Conservation (phyloP, 1,140 invertebrate species). For the Luehdorfia chinensis region DNA sequence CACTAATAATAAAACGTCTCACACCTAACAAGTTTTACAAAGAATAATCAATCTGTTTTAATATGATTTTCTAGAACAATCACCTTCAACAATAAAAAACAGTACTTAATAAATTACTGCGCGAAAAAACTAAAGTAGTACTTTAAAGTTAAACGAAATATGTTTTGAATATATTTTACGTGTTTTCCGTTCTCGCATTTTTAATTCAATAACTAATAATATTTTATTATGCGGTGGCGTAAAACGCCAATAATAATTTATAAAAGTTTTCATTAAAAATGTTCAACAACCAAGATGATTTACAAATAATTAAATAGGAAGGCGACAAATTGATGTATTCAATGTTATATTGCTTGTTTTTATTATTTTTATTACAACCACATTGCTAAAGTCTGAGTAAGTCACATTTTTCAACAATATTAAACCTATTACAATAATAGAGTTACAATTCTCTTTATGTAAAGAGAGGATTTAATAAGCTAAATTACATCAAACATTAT, state of each 20-base stretch:
- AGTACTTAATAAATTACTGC: not conserved
- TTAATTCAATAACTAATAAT: no score
- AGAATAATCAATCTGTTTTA: not conserved
- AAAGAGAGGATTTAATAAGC: constrained; percentile 1
- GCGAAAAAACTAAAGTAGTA: no score
- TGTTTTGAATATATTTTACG: no score
- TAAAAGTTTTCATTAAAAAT: no score
- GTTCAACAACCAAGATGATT: no score
- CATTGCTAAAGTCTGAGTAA: constrained; percentile 16
- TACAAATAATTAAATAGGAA: no score
- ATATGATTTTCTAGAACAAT: not conserved
- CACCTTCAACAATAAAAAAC: not conserved
- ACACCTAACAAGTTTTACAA: not conserved
- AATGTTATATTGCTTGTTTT: constrained; percentile 13
- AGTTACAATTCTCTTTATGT: constrained; percentile 2
- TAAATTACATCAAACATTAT: constrained; percentile 14
- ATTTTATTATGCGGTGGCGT: no score
- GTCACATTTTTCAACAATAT: constrained; percentile 16
- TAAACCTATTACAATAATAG: constrained; percentile 11
- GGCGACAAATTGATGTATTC: not conserved
- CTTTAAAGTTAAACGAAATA: no score
- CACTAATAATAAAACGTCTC: not conserved
- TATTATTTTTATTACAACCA: constrained; percentile 16
- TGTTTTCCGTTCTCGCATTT: no score
- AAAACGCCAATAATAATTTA: no score